Evolutionary conservation across 2,113 vertebrate genomes (phyloP).

Genomic region (Gasterosteus aculeatus): DNA sequence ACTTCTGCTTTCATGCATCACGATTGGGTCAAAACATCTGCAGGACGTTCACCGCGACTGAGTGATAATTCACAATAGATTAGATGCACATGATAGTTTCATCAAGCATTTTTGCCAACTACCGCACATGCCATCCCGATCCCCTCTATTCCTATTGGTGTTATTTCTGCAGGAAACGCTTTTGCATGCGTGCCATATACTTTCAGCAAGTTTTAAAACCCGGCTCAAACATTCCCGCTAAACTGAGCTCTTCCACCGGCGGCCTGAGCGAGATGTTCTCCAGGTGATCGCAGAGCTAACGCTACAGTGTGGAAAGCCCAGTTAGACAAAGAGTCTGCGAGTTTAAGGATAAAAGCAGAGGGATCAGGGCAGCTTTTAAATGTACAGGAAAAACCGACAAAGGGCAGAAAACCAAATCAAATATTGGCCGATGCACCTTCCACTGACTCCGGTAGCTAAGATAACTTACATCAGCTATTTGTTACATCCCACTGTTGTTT

Average conservation of each 20-base stretch:
- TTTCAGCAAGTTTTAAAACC: conserved; percentile 18
- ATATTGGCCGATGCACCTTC: background rate
- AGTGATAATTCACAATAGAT: background rate
- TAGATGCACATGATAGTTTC: background rate
- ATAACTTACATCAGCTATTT: conserved; percentile 3
- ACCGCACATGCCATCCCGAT: background rate
- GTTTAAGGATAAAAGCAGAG: conserved; percentile 1
- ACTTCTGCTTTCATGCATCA: background rate
- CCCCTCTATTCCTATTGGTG: background rate
- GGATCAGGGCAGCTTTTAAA: conserved; percentile 12
- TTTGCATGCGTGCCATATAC: background rate
- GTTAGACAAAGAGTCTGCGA: conserved; percentile 28
- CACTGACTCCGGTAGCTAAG: conserved; percentile 5
- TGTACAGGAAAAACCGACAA: background rate
- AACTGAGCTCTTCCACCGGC: conserved; percentile 9
- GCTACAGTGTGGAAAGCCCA: conserved; percentile 39
- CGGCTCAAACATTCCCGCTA: conserved; percentile 3
- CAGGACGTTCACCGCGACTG: background rate
- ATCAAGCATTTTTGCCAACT: background rate
- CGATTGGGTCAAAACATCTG: background rate
- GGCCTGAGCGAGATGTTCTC: conserved; percentile 33
- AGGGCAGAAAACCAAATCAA: background rate
- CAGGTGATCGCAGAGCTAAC: conserved; percentile 42
- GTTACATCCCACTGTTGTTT: background rate
- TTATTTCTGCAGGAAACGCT: background rate